Evolutionary conservation across 2,113 vertebrate genomes (phyloP).

Genomic region (Ptilorrhoa leucosticta): DNA sequence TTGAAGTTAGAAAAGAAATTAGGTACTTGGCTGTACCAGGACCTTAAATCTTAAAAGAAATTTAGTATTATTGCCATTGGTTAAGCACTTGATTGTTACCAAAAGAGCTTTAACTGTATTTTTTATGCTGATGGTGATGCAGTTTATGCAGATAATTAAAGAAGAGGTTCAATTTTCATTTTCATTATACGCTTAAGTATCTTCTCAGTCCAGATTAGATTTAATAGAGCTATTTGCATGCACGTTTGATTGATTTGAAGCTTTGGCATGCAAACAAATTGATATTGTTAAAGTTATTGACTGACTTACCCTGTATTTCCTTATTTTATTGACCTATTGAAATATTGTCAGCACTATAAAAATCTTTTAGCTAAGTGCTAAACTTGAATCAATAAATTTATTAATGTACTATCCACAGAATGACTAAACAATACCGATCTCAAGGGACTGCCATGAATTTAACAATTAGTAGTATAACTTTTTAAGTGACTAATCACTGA

Average conservation of each 20-base stretch:
- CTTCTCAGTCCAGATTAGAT: slow-evolving; percentile 51
- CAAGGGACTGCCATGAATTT: neutral
- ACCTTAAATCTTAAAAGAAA: slow-evolving; percentile 4
- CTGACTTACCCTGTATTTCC: slow-evolving; percentile 7
- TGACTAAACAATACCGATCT: neutral
- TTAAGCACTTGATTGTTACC: slow-evolving; percentile 50
- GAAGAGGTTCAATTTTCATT: slow-evolving; percentile 67
- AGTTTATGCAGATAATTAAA: slow-evolving; percentile 72
- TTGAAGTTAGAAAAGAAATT: neutral
- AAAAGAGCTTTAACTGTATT: neutral
- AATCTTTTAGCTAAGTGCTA: slow-evolving; percentile 25
- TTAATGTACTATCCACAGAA: neutral
- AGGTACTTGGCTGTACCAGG: neutral
- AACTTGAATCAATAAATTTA: slow-evolving; percentile 26
- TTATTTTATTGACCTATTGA: slow-evolving; percentile 56
- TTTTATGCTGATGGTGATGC: slow-evolving; percentile 49
- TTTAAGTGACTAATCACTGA: neutral
- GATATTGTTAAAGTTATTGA: slow-evolving; percentile 56
- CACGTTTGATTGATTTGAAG: slow-evolving; percentile 57
- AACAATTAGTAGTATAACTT: neutral
- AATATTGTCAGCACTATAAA: slow-evolving; percentile 28
- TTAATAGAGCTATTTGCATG: slow-evolving; percentile 66
- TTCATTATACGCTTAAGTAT: slow-evolving; percentile 61
- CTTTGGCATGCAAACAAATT: slow-evolving; percentile 61
- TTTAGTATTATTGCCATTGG: neutral